phyloP scores from a whole-genome alignment of 2,797 vertebrate species.

The Manis javanica region DNA sequence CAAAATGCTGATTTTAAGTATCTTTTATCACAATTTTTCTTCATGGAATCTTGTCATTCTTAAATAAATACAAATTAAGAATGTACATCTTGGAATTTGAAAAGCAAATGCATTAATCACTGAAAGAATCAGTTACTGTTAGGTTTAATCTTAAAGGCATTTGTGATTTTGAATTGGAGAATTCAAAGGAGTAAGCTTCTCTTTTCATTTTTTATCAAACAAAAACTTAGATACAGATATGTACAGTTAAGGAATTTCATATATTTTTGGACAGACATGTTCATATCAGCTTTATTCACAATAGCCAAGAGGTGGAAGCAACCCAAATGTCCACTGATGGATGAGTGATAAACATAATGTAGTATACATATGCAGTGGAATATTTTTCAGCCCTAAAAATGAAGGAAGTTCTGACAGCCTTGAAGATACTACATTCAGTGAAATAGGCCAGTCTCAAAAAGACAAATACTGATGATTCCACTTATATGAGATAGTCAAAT shows the following conservation, averaged over 20 bases:
- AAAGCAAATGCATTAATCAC: slow-evolving; percentile 79
- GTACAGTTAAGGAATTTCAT: background rate
- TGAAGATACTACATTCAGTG: background rate
- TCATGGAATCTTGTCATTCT: background rate
- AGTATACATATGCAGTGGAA: background rate
- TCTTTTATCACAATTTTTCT: background rate
- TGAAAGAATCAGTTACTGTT: slow-evolving; percentile 82
- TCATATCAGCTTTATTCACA: background rate
- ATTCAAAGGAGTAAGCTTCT: slow-evolving; percentile 59
- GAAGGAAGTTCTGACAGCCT: background rate
- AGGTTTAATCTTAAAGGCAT: slow-evolving; percentile 78
- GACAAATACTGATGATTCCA: background rate
- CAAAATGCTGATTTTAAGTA: background rate
- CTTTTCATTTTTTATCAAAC: slow-evolving; percentile 59
- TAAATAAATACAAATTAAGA: slow-evolving; percentile 77
- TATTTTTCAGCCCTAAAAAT: background rate
- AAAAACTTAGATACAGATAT: background rate
- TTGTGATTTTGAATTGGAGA: slow-evolving; percentile 77
- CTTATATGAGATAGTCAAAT: background rate
- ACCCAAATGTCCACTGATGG: background rate
- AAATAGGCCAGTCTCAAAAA: background rate
- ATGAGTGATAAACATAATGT: background rate
- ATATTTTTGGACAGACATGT: background rate
- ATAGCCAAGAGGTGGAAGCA: background rate
- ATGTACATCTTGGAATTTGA: slow-evolving; percentile 81